Base-by-base conservation (phyloP, 1,140 invertebrate species). In the Trichonephila inaurata region DNA sequence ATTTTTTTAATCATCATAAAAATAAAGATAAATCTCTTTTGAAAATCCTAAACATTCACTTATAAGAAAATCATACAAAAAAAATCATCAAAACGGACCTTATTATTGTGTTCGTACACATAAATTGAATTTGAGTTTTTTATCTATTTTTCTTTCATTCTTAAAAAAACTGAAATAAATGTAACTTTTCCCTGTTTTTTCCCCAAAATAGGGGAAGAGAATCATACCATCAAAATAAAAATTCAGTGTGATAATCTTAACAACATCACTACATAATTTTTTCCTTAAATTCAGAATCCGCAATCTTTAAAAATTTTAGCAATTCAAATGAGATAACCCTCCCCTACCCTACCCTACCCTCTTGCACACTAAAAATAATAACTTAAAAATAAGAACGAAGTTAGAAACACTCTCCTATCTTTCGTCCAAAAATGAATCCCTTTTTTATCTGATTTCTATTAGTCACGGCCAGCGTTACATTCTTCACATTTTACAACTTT, bases 391-490 rank as follows among this genome's bases (percentile, higher is more conserved):
- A 33, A 18, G 16, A 19, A 77, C 33, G 72, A 77, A 4, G 33
- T 19, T 33, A 72, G 33, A 77, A 77, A 40, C 6, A 18, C 16
- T 40, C 16, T 77, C 4, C 33, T 77, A 77, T 77, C 72, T 77
- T 16, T 16, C 72, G 16, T 28, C 18, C 16, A 8, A 33, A 33
- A 77, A 33, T 28, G 72, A 40, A 40, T 77, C 28, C 24, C 33
- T 77, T 69, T 69, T 77, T 77, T 77, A 77, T 77, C 72, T 33
- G 72, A 77, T 77, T 77, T 33, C 72, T 77, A 77, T 77, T 77
- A 77, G 72, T 33, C 40, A 40, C 72, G 33, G 72, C 19, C 18
- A 77, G 24, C 28, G 72, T 77, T 77, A 77, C 12, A 14, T 77
- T 40, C 33, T 40, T 19, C 72, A 10, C 28, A 28, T 77, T 77